Percentiles rank a stretch among this genome's conserved stretches.
Conservation (phyloP, 2,113 vertebrate genomes). For the Callorhinus ursinus region DNA sequence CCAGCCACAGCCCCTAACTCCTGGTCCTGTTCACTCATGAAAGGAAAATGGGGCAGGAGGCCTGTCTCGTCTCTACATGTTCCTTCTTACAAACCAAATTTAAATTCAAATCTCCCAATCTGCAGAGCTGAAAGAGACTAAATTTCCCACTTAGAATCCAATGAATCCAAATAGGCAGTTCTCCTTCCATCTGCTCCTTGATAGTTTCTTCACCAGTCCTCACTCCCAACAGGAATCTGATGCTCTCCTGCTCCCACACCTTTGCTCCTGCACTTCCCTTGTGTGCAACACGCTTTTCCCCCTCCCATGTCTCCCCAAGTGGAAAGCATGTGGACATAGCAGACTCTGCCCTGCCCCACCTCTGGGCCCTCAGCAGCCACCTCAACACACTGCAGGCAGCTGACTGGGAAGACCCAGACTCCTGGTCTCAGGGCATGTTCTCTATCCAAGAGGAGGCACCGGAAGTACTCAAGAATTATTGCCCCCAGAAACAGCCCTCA, state of each 20-base stretch:
- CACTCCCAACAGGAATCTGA: not conserved
- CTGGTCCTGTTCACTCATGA: not conserved
- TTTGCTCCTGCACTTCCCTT: not conserved
- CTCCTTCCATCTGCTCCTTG: not conserved
- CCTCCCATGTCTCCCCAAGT: not conserved
- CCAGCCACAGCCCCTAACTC: not conserved
- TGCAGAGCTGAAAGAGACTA: not conserved
- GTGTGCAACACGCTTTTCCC: accelerated
- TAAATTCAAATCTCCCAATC: not conserved
- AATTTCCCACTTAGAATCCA: not conserved
- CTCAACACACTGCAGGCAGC: not conserved
- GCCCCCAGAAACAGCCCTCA: not conserved
- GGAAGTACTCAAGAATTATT: not conserved
- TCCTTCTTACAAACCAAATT: not conserved
- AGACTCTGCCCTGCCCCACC: not conserved
- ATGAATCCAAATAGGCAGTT: no score
- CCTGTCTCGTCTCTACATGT: not conserved
- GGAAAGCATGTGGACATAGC: not conserved
- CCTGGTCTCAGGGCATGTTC: not conserved
- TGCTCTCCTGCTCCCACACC: not conserved
- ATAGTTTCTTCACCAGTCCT: not conserved
- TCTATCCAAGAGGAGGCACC: not conserved
- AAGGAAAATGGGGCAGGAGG: not conserved
- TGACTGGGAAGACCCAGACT: not conserved
- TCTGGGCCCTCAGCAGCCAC: not conserved